Evolutionary conservation across 2,797 vertebrate species (phyloP).

Genomic region (Poecilia gillii): DNA sequence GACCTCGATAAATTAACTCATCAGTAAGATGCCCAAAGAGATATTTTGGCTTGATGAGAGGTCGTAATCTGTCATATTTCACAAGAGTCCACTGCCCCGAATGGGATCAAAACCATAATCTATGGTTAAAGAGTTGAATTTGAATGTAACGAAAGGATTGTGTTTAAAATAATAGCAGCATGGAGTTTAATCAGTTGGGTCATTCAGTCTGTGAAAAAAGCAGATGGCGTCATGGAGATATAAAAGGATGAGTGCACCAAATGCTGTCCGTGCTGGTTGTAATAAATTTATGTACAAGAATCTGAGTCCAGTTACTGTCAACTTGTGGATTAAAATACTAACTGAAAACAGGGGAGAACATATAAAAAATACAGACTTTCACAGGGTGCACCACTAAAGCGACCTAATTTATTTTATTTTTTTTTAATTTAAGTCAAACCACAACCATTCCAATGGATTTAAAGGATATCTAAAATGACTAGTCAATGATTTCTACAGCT

Average conservation of each 20-base stretch:
- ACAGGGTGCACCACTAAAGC: not conserved
- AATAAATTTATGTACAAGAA: not conserved
- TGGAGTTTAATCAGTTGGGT: not conserved
- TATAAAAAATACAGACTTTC: not conserved
- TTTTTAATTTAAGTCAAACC: not conserved
- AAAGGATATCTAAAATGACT: not conserved
- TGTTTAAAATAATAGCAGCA: not conserved
- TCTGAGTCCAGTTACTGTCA: not conserved
- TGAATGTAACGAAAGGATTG: not conserved
- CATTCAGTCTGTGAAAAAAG: not conserved
- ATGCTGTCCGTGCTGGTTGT: not conserved
- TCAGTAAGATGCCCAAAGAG: not conserved
- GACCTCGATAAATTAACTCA: not conserved
- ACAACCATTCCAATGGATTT: not conserved
- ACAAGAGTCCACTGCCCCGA: not conserved
- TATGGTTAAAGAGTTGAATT: not conserved
- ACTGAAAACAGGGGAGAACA: not conserved
- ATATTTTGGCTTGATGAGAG: not conserved
- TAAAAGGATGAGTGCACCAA: not conserved
- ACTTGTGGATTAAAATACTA: not conserved
- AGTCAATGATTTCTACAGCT: not conserved
- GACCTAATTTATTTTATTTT: too few species aligned
- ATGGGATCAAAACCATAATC: not conserved
- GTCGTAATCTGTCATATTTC: not conserved
- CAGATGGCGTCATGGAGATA: not conserved